Percentiles rank a stretch among this genome's conserved stretches.
phyloP scores from a whole-genome alignment of 2,888 invertebrate genomes.

The Linnaemya tessellans region DNA sequence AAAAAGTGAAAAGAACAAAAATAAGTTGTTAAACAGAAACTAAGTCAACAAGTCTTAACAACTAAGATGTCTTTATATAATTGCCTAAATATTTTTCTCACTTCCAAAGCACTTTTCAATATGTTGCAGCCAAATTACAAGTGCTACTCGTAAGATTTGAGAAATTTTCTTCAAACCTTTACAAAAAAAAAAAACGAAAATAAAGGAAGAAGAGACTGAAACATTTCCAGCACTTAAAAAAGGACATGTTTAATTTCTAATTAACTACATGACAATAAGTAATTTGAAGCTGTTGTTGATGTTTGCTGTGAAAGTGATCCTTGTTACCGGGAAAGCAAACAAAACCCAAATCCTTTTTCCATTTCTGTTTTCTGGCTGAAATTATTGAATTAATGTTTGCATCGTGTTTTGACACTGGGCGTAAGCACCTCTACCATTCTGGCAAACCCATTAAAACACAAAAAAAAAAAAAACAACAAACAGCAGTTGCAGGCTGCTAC shows the following conservation, averaged over 20 bases:
- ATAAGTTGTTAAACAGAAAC: conserved; percentile 29
- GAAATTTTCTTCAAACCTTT: conserved; percentile 3
- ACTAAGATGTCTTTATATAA: conserved; percentile 49
- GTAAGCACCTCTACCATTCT: conserved; percentile 68
- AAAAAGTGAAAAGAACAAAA: conserved; percentile 38
- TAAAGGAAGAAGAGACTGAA: neutral
- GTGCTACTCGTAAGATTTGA: conserved; percentile 34
- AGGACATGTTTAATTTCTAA: conserved; percentile 70
- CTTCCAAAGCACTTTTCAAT: conserved; percentile 34
- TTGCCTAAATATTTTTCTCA: conserved; percentile 45
- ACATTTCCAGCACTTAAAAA: conserved; percentile 45
- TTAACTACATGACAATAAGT: conserved; percentile 59
- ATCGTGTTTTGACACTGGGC: conserved; percentile 72
- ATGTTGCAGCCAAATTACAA: conserved; percentile 62
- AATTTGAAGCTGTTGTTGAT: conserved; percentile 51
- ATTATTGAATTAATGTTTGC: conserved; percentile 51
- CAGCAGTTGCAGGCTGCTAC: conserved; percentile 59
- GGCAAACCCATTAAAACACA: conserved; percentile 42
- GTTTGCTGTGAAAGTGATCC: conserved; percentile 16
- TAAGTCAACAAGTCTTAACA: conserved; percentile 40
- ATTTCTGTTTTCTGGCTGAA: conserved; percentile 35
- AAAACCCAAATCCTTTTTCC: conserved; percentile 40
- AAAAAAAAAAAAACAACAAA: neutral
- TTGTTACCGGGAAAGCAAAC: conserved; percentile 40
- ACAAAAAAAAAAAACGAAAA: too few species aligned